These are phyloP conservation scores for Zosterops pallidus DNA, from an alignment of 2,113 vertebrate genomes.

Conservation along the genomic window DNA sequence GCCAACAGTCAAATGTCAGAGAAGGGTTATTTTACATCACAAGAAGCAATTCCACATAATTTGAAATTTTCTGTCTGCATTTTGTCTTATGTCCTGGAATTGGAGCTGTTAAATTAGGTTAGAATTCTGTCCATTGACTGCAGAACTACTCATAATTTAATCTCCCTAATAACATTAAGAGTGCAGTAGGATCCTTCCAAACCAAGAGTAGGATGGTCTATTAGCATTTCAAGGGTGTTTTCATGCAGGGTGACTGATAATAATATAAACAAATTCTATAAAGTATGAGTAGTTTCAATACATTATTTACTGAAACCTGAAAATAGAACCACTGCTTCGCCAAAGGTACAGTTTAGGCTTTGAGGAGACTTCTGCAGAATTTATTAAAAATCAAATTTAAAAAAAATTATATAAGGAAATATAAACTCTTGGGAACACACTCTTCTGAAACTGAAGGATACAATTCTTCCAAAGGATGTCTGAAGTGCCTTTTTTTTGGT, in stretches of 20 bases:
- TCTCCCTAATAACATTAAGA: conserved; percentile 16
- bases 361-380: background rate
- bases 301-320: background rate
- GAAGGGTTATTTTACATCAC: conserved; percentile 3
- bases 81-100: background rate
- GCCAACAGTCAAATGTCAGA: background rate
- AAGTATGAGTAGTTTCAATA: background rate
- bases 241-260: background rate
- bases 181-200: background rate
- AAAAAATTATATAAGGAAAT: background rate
- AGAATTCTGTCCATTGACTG: conserved; percentile 10
- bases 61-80: background rate
- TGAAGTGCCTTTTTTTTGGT: background rate
- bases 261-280: conserved; percentile 3
- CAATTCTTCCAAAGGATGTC: background rate
- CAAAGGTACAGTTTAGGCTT: background rate
- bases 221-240: conserved; percentile 2
- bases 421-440: background rate
- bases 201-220: background rate
- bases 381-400: background rate
- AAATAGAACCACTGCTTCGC: background rate
- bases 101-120: background rate
- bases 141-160: conserved; percentile 8
- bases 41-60: background rate
- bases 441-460: background rate